Percentiles rank a stretch among this genome's conserved stretches.
These are phyloP conservation scores for cattle (Bos taurus) DNA, from an alignment of 2,113 vertebrate species.

Conservation along the genomic window DNA sequence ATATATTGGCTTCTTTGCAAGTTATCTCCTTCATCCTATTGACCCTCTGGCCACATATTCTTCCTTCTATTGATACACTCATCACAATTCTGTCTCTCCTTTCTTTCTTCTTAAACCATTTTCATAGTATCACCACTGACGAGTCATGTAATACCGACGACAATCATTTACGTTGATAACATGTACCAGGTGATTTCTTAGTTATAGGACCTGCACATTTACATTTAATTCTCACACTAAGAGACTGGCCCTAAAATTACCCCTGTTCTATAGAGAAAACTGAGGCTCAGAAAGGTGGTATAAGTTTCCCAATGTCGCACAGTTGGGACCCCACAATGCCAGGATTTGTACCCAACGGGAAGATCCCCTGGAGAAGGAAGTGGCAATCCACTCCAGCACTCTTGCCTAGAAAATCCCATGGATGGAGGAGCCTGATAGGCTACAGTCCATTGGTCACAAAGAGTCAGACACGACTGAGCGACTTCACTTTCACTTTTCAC, in stretches of 20 bases:
- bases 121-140: neutral
- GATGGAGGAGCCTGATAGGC: too few relatives aligned
- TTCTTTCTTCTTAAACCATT: neutral
- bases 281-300: neutral
- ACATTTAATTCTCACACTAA: neutral
- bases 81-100: neutral
- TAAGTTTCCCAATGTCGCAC: neutral
- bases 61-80: neutral
- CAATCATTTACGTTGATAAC: neutral
- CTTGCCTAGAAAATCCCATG: too few relatives aligned
- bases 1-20: accelerated
- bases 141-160: neutral
- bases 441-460: too few relatives aligned
- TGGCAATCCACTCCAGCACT: too few relatives aligned
- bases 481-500: too few relatives aligned
- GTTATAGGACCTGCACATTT: neutral
- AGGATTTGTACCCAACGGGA: neutral
- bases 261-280: neutral
- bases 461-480: too few relatives aligned
- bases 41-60: neutral
- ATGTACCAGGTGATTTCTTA: neutral
- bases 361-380: too few relatives aligned
- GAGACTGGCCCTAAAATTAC: neutral
- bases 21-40: neutral
- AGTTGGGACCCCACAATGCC: neutral